Conservation (phyloP, 2,888 invertebrate genomes). For the Salticus scenicus region DNA sequence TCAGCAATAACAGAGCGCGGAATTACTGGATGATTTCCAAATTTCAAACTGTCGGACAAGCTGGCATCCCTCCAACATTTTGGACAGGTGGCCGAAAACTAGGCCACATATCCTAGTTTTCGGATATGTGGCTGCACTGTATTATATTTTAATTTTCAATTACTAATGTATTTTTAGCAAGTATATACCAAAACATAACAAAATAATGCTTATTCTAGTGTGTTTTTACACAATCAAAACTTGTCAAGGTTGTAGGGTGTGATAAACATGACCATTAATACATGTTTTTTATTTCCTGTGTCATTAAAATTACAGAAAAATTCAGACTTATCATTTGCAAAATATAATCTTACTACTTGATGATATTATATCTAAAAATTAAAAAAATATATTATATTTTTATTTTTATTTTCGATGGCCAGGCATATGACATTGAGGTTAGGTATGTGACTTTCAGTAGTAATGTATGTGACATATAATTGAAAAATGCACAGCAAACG, state of each 20-base stretch:
- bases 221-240: neutral
- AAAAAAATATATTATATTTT: neutral
- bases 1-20: no score
- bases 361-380: neutral
- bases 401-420: neutral
- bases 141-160: neutral
- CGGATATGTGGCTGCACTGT: no score
- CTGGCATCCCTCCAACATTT: no score
- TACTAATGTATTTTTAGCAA: no score
- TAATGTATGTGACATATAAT: neutral
- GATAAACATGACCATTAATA: neutral
- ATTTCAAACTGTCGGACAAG: no score
- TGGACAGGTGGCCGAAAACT: no score
- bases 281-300: no score
- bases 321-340: neutral
- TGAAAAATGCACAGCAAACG: neutral
- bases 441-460: neutral
- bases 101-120: no score
- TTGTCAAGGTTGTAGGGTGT: neutral
- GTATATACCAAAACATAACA: neutral
- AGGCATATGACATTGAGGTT: neutral
- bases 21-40: no score
- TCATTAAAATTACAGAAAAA: no score
- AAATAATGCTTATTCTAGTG: neutral
- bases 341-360: no score